Base-by-base conservation (phyloP, 2,797 vertebrate species). In the Ptychobarbus kaznakovi region DNA sequence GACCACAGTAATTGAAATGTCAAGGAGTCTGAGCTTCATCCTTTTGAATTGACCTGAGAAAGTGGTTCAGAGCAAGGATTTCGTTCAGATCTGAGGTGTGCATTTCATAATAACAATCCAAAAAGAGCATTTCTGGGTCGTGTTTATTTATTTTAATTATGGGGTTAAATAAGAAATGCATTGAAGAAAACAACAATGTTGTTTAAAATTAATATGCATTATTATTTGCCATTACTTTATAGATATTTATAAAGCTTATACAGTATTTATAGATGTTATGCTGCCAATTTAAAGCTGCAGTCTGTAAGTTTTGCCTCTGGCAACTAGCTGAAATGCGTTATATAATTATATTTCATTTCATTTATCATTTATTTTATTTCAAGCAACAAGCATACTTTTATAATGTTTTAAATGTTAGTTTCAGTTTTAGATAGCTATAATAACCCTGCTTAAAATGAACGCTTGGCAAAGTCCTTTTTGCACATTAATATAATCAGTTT, bases 11-110 rank as follows among this genome's bases (percentile, higher is more conserved):
- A 83, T 69, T 78, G 28, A 86, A 83, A 86, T 83, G 76, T 75
- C 63, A 83, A 49, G 42, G 63, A 65, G 32, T 87, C 91, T 93
- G 93, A 93, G 63, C 7, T 35, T 66, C 15, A 66, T 28, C 87
- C 73, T 82, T 84, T 84, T 44, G 49, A 28, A 80, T 40, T 81
- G 65, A 81, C 79, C 32, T 81, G 18, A 42, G 49, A 40, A 81
- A 68, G n/a, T 80, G 61, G 3, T 78, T 44, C 22, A n/a, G n/a
- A 46, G 77, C 16, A 2, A 65, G 25, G 25, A 32, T 65, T 65
- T 65, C 15, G 4, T 25, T 69, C 18, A 22, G 18, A 0, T 40
- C 66, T 22, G 68, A 40, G 68, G 20, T 3, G 8, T 16, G 63
- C 28, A 32, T 65, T 65, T 65, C 66, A 40, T 11, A 20, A 38